Conservation (phyloP, 1,140 invertebrate genomes). For the Aphelenchoides fujianensis region DNA sequence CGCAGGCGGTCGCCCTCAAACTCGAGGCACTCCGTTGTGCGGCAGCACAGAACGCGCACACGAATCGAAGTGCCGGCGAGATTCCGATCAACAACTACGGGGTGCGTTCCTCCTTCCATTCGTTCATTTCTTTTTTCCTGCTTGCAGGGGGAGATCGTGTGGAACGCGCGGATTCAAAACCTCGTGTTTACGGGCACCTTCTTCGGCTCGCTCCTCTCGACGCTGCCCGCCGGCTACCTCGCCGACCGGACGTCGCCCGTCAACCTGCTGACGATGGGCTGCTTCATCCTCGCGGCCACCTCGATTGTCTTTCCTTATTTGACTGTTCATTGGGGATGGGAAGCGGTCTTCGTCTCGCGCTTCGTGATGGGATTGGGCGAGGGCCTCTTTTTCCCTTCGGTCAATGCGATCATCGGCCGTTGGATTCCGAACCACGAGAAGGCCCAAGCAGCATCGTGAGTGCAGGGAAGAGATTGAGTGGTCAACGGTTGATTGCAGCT, state of each 20-base stretch:
- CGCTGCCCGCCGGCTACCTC: conserved; percentile 23
- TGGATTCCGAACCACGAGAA: conserved; percentile 25
- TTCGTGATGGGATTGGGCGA: conserved; percentile 23
- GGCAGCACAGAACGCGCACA: background rate
- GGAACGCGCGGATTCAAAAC: conserved; percentile 23
- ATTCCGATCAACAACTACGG: background rate
- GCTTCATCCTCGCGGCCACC: background rate
- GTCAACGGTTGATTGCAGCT: no score
- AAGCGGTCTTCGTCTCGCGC: conserved; percentile 26
- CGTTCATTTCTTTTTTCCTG: background rate
- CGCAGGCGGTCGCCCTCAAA: background rate
- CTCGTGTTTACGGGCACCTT: conserved; percentile 31
- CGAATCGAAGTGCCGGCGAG: background rate
- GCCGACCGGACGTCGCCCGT: conserved; percentile 24
- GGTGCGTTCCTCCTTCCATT: no score
- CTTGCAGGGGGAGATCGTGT: conserved; percentile 19
- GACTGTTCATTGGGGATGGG: conserved; percentile 3
- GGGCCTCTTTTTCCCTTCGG: conserved; percentile 16
- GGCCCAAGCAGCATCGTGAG: conserved; percentile 8
- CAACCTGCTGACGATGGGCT: conserved; percentile 16
- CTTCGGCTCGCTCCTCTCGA: conserved; percentile 23
- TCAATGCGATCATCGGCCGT: conserved; percentile 22
- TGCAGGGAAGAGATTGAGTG: no score
- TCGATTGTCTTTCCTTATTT: conserved; percentile 26
- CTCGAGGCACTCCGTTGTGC: conserved; percentile 6